Evolutionary conservation across 2,888 invertebrate genomes (phyloP).

Genomic region (Leptura quadrifasciata): DNA sequence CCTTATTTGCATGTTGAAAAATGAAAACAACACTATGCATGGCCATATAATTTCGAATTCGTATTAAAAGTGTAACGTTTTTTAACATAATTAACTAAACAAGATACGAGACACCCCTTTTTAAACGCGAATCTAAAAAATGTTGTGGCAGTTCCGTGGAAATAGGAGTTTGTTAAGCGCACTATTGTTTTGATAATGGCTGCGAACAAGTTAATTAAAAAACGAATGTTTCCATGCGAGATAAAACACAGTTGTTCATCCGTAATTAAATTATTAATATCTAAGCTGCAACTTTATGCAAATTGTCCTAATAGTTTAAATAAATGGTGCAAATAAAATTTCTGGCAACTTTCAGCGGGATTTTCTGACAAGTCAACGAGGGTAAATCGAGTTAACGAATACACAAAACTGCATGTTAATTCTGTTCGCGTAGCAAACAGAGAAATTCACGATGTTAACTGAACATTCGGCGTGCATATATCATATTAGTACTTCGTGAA

Average conservation of each 20-base stretch:
- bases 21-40: no score
- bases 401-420: constrained; percentile 65
- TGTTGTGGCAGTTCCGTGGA: neutral
- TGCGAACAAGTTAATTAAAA: constrained; percentile 24
- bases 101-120: no score
- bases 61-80: no score
- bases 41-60: no score
- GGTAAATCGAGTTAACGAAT: constrained; percentile 64
- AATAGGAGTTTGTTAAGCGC: neutral
- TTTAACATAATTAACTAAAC: no score
- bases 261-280: constrained; percentile 16
- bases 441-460: constrained; percentile 48
- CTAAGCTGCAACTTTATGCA: constrained; percentile 51
- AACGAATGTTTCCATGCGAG: constrained; percentile 1
- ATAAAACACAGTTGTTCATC: constrained; percentile 5
- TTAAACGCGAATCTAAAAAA: no score
- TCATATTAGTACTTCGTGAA: constrained; percentile 45
- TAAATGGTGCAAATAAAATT: constrained; percentile 62
- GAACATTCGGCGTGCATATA: constrained; percentile 49
- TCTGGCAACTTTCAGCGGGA: constrained; percentile 42
- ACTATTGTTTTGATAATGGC: neutral
- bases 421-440: constrained; percentile 51
- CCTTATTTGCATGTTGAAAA: no score
- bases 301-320: constrained; percentile 60
- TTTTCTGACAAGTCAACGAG: constrained; percentile 59